Base-by-base conservation (phyloP, 2,888 invertebrate species). In the Chydorus sphaericus region DNA sequence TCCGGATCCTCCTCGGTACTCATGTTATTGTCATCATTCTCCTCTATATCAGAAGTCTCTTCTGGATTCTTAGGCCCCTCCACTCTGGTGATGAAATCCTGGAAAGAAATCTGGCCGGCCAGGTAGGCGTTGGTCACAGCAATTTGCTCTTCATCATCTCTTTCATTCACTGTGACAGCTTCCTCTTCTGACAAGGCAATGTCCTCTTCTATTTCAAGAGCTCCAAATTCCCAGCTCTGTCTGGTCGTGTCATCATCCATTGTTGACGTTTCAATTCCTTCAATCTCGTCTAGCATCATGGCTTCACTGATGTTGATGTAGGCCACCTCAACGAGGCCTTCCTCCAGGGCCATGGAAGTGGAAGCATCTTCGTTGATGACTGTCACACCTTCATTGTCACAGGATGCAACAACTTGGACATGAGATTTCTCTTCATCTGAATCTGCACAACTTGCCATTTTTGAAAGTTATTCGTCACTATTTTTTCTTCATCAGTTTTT, bases 81-180 rank as follows among this genome's bases (percentile, higher is more conserved):
- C 18, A 44, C 44, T 44, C 44, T 44, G n/a, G 44, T 44, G 4
- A 44, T 44, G 44, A 44, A 44, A n/a, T 44, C 44, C n/a, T 44
- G 44, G 28, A 44, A 44, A 5, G 44, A 44, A 1, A 44, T 26
- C 28, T 26, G 23, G 23, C 44, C 44, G 3, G 23, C 3, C 26
- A 44, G 26, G 20, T 14, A 44, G 28, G 10, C 44, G 28, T 26
- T 26, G n/a, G 44, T 44, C 10, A 44, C 28, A 6, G 44, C 44
- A 14, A 44, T 26, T 44, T 44, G 44, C 18, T 44, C 44, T 8
- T 44, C 44, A 44, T 44, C 44, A 4, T 5, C 5, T 20, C 20
- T 39, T 16, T 6, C 39, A 39, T 39, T 6, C 16, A 28, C 10
- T 14, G 23, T 39, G 18, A 23, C 16, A 20, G n/a, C 14, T 39